Base-by-base conservation (phyloP, 2,113 vertebrate genomes). In the Sinosuthora webbiana region DNA sequence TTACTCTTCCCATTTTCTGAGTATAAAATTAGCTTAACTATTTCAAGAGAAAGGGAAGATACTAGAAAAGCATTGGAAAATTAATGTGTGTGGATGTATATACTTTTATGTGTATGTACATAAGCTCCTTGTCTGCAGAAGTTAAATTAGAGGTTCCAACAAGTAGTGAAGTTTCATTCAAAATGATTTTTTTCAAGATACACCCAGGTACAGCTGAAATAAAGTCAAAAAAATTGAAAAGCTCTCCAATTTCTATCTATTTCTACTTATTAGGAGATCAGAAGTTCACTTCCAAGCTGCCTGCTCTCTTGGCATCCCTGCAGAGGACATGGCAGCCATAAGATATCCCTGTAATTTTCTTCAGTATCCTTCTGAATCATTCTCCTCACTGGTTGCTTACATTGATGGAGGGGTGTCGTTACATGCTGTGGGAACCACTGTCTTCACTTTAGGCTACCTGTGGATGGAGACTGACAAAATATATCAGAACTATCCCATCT, bases 281-380 rank as follows among this genome's bases (percentile, higher is more conserved):
- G 11, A 75, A 57, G n/a, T 76, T 92, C 10, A 18, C 70, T 90
- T 95, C 69, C 1, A 10, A 87, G 65, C 21, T 47, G 10, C 30
- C 71, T 78, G 11, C 11, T 50, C 10, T 85, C 55, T 91, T 3
- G 2, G 15, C 11, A 21, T 55, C 31, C 17, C n/a, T n/a, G 7
- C 10, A 39, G 25, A 91, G 28, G 47, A 31, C 11, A 17, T 18
- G 2, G 4, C 47, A 89, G 30, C 22, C 41, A 16, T 20, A 33
- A 52, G 27, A 21, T 22, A 57, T 21, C 13, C 15, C 44, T 63
- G 14, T n/a, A 16, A 39, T 53, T 83, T n/a, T 59, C 19, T 55
- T 75, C 6, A 16, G 10, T 41, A 31, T 45, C 47, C 19, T 33
- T 59, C 52, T 0, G 0, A 33, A 47, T 56, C 9, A 4, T 52